These are phyloP conservation scores for Lates japonicus DNA, from an alignment of 2,797 vertebrate genomes.

Conservation along the genomic window DNA sequence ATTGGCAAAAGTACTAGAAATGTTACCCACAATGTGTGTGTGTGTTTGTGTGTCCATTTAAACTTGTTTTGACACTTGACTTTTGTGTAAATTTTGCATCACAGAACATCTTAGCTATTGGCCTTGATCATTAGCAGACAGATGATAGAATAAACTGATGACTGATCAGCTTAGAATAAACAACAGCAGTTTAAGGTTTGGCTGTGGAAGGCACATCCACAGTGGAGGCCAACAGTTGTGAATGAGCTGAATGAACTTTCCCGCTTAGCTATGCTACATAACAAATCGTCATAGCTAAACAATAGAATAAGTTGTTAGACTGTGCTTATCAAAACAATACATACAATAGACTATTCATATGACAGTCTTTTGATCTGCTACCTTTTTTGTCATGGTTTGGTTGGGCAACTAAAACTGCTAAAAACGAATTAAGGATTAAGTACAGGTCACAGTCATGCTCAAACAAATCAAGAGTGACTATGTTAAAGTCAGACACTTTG, in stretches of 20 bases:
- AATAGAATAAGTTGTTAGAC: not conserved
- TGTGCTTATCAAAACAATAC: too few species aligned
- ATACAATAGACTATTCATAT: too few species aligned
- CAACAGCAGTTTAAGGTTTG: not conserved
- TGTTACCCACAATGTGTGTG: not conserved
- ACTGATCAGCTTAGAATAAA: not conserved
- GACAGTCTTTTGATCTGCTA: too few species aligned
- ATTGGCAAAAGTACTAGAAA: slow-evolving; percentile 25
- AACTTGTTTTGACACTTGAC: slow-evolving; percentile 10
- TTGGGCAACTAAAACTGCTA: not conserved
- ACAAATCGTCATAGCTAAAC: not conserved
- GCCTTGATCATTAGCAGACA: not conserved
- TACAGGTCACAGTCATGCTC: not conserved
- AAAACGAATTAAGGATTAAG: not conserved
- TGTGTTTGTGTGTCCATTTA: not conserved
- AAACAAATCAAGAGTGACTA: not conserved
- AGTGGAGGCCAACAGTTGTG: too few species aligned
- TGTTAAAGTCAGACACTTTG: not conserved
- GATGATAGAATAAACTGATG: not conserved
- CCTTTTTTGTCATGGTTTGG: not conserved
- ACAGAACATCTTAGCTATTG: not conserved
- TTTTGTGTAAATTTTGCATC: not conserved
- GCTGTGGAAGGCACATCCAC: not conserved
- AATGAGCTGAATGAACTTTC: too few species aligned
- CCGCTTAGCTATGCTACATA: not conserved